Evolutionary conservation across 2,797 vertebrate species (phyloP).

Genomic region (Tolypeutes matacus): DNA sequence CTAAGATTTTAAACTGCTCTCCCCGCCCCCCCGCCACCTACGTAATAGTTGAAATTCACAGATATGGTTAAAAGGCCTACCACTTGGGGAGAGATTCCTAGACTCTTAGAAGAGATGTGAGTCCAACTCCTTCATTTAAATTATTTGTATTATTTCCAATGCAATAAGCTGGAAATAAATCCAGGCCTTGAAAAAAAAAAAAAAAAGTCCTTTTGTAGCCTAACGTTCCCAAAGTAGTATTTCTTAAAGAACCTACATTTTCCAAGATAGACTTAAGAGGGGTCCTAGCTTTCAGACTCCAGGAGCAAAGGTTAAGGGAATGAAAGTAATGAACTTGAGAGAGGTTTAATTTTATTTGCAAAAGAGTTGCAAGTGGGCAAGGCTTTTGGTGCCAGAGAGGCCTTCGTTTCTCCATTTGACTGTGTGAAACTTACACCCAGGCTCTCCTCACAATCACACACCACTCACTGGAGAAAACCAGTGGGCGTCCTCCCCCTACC

Average conservation of each 20-base stretch:
- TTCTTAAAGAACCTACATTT: conserved; percentile 67
- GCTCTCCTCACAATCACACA: conserved; percentile 80
- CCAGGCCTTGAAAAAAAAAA: not conserved
- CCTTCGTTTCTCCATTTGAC: conserved; percentile 63
- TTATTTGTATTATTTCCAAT: conserved; percentile 52
- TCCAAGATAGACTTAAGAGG: not conserved
- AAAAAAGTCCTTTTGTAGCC: conserved; percentile 26
- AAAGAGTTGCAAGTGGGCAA: conserved; percentile 63
- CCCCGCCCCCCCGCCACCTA: not conserved
- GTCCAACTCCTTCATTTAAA: conserved; percentile 51
- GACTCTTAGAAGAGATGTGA: conserved; percentile 49
- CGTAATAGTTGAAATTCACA: conserved; percentile 48
- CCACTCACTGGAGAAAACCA: conserved; percentile 84
- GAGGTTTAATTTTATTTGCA: conserved; percentile 40
- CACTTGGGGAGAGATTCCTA: conserved; percentile 5
- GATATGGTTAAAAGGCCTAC: conserved; percentile 24
- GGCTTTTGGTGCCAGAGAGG: conserved; percentile 49
- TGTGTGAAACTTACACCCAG: conserved; percentile 77
- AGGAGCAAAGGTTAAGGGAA: conserved; percentile 44
- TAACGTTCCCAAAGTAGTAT: conserved; percentile 19
- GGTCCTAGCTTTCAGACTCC: conserved; percentile 15
- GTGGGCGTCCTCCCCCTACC: conserved; percentile 80
- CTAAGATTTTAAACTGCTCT: conserved; percentile 14
- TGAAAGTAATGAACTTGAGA: conserved; percentile 28
- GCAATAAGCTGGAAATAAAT: conserved; percentile 37